Evolutionary conservation across 2,888 invertebrate genomes (phyloP).

Genomic region (Alcis repandata): DNA sequence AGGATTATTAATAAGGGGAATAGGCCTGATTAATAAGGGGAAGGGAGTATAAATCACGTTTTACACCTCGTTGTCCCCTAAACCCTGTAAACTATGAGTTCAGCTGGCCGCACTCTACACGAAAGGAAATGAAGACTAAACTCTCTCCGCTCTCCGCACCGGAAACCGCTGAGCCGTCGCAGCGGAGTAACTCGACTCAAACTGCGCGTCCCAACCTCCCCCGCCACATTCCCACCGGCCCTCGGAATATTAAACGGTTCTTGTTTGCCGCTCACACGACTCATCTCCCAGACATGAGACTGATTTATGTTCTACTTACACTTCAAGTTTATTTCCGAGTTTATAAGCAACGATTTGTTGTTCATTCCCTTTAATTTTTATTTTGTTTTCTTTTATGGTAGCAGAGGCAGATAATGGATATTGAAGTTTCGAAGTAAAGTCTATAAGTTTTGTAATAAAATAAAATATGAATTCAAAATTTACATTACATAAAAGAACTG

Average conservation of each 20-base stretch:
- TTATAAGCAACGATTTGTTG: background rate
- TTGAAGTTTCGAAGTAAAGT: no score
- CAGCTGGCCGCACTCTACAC: background rate
- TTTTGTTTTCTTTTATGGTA: background rate
- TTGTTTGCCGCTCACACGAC: constrained; percentile 1
- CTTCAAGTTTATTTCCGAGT: background rate
- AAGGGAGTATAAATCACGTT: no score
- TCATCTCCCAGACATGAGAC: constrained; percentile 18
- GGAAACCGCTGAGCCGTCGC: background rate
- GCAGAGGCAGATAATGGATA: no score
- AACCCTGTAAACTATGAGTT: no score
- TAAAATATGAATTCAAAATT: no score
- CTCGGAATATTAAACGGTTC: constrained; percentile 2
- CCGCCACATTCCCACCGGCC: background rate
- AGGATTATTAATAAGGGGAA: no score
- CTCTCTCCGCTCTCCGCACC: background rate
- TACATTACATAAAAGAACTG: no score
- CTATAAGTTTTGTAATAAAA: no score
- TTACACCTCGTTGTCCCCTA: no score
- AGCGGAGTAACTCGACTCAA: background rate
- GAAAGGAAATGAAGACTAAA: background rate
- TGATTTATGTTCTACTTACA: constrained; percentile 11
- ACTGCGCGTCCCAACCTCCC: background rate
- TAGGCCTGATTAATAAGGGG: no score
- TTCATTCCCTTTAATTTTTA: background rate